Evolutionary conservation across 2,113 vertebrate species (phyloP).

Genomic region (Choloepus hoffmanni): DNA sequence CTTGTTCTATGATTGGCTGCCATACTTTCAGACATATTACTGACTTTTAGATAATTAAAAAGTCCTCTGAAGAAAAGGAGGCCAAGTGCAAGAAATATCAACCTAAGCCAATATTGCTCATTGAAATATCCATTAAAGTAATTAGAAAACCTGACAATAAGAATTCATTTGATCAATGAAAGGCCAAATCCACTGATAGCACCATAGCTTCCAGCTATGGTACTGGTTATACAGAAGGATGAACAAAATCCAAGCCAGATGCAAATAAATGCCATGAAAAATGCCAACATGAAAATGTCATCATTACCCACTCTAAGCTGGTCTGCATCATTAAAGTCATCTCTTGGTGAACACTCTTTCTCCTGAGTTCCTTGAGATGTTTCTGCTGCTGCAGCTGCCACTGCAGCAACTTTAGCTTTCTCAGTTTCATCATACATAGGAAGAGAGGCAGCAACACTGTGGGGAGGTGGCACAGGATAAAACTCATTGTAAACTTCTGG

Average conservation of each 20-base stretch:
- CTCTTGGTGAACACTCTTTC: slow-evolving; percentile 95
- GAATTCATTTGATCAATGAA: slow-evolving; percentile 99
- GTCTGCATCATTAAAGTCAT: slow-evolving; percentile 98
- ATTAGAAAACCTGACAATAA: slow-evolving; percentile 99
- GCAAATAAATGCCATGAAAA: slow-evolving; percentile 99
- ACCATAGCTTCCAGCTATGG: slow-evolving; percentile 98
- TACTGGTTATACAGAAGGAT: slow-evolving; percentile 99
- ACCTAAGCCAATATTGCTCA: slow-evolving; percentile 99
- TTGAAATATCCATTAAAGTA: slow-evolving; percentile 99
- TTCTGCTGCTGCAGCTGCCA: slow-evolving; percentile 93
- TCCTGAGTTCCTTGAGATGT: slow-evolving; percentile 94
- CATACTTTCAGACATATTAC: slow-evolving; percentile 83
- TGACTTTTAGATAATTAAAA: slow-evolving; percentile 98
- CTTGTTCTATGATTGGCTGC: slow-evolving; percentile 96
- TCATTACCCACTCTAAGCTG: slow-evolving; percentile 98
- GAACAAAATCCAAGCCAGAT: slow-evolving; percentile 99
- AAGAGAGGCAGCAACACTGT: slow-evolving; percentile 98
- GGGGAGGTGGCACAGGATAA: slow-evolving; percentile 96
- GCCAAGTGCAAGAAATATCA: slow-evolving; percentile 99
- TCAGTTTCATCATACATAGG: slow-evolving; percentile 98
- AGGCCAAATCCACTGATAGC: slow-evolving; percentile 99
- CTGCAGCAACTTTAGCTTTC: slow-evolving; percentile 96
- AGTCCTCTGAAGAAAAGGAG: slow-evolving; percentile 99
- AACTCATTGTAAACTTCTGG: too few relatives aligned
- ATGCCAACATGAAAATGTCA: slow-evolving; percentile 99